Evolutionary conservation across 2,797 vertebrate genomes (phyloP), one percentile per base, ranked within the genome.

Genomic region (Kryptopterus vitreolus): DNA sequence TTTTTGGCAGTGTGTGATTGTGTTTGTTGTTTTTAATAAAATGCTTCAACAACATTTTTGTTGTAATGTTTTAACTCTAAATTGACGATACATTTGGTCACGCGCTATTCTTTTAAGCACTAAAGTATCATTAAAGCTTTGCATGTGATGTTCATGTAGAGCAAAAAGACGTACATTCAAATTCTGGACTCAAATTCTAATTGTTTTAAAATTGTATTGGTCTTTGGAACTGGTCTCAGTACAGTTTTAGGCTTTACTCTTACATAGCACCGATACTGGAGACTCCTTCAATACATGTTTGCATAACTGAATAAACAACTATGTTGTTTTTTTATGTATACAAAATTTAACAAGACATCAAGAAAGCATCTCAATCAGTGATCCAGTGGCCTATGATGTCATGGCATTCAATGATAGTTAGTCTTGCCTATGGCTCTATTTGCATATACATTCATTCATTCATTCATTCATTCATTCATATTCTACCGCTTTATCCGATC

Each of bases 11-110:
- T 4, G 11, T 15, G 7, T 63, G 9, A 11, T 1, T 20, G 8
- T 11, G n/a, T n/a, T n/a, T n/a, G n/a, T n/a, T n/a, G 31, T 46
- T 74, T 80, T 55, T 43, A 55, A n/a, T 12, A n/a, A 74, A 75
- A 58, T 16, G 33, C 12, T 57, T 35, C 22, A 57, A 16, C 46
- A 26, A 9, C 24, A 71, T 13, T 43, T 7, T 43, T 43, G 38
- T 38, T 38, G 1, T n/a, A n/a, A n/a, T n/a, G n/a, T 22, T 33
- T 4, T n/a, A 35, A 22, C 29, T 22, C 12, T 72, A 55, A 53
- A n/a, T 29, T 72, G 20, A 7, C 35, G 5, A 3, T n/a, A 33
- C 16, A 53, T 12, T n/a, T 35, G 29, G 29, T 2, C 18, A n/a
- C 33, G n/a, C 18, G 9, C 55, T 12, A 35, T 72, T 35, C 69